Conservation (phyloP, 2,113 vertebrate species). For the Apodemus speciosus region DNA sequence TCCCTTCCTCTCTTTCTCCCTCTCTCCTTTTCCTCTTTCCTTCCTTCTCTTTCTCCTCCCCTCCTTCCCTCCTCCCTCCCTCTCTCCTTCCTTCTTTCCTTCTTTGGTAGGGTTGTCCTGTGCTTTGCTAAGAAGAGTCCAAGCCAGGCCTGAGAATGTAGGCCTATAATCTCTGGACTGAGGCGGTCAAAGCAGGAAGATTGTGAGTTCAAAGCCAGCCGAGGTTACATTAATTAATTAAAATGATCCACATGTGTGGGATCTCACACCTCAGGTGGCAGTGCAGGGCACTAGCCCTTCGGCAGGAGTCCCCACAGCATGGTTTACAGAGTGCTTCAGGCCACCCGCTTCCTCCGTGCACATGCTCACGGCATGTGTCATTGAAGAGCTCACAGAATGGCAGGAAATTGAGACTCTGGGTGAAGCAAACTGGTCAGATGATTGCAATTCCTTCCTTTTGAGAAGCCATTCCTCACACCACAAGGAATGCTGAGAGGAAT, state of each 20-base stretch:
- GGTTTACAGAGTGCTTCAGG: neutral
- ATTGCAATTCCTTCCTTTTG: slow-evolving; percentile 53
- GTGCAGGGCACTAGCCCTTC: neutral
- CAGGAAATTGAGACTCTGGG: slow-evolving; percentile 39
- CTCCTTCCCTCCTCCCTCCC: fast-evolving
- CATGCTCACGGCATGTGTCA: neutral
- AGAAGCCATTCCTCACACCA: slow-evolving; percentile 31
- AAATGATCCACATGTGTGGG: too few species aligned
- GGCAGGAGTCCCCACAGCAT: neutral
- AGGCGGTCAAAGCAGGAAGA: neutral
- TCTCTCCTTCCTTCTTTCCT: neutral
- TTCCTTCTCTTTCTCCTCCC: fast-evolving
- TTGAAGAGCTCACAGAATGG: slow-evolving; percentile 46
- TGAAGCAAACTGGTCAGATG: slow-evolving; percentile 7
- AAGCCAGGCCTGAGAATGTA: neutral
- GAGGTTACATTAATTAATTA: neutral
- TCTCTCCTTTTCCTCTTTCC: fast-evolving
- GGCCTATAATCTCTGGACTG: neutral
- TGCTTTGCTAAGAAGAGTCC: neutral
- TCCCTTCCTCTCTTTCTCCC: too few species aligned
- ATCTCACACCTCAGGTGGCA: neutral
- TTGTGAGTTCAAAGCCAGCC: neutral
- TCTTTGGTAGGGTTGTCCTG: neutral
- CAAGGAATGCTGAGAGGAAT: slow-evolving; percentile 48
- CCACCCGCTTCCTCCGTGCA: neutral